Percentiles rank a stretch among this genome's conserved stretches.
Conservation (phyloP, 2,797 vertebrate species). For the Amphiprion clarkii region DNA sequence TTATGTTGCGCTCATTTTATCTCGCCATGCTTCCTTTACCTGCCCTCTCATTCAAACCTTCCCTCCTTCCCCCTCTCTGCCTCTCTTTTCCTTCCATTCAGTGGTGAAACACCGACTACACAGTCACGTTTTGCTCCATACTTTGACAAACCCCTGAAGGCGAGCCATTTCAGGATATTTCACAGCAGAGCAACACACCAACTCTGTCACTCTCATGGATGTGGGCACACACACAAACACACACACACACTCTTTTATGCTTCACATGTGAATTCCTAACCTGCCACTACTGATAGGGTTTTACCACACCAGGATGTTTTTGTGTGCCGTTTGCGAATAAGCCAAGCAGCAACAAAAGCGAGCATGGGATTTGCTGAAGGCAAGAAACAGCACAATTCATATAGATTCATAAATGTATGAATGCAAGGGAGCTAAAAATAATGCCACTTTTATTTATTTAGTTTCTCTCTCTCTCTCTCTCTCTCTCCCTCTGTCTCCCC, state of each 20-base stretch:
- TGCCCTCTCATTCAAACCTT: slow-evolving; percentile 60
- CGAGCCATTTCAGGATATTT: slow-evolving; percentile 79
- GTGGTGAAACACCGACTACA: slow-evolving; percentile 65
- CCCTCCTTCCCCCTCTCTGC: not conserved
- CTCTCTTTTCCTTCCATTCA: slow-evolving; percentile 61
- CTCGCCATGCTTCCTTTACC: slow-evolving; percentile 46
- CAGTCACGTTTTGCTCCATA: slow-evolving; percentile 76
- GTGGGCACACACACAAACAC: slow-evolving; percentile 29
- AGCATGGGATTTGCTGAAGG: slow-evolving; percentile 62
- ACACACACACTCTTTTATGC: not conserved
- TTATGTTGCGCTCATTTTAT: slow-evolving; percentile 37
- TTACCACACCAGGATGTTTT: slow-evolving; percentile 50
- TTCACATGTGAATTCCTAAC: slow-evolving; percentile 56
- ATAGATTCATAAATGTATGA: slow-evolving; percentile 75
- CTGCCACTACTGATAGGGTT: slow-evolving; percentile 69
- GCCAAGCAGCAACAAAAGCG: slow-evolving; percentile 60
- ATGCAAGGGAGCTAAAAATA: slow-evolving; percentile 76
- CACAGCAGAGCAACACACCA: slow-evolving; percentile 68
- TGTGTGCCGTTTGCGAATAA: slow-evolving; percentile 53
- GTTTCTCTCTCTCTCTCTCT: slow-evolving; percentile 12
- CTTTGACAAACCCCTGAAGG: slow-evolving; percentile 75
- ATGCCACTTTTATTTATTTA: slow-evolving; percentile 67
- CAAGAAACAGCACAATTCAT: slow-evolving; percentile 61
- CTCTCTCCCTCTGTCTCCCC: not conserved
- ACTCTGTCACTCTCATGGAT: slow-evolving; percentile 69